Evolutionary conservation across 2,113 vertebrate genomes (phyloP).

Genomic region (Plestiodon gilberti): DNA sequence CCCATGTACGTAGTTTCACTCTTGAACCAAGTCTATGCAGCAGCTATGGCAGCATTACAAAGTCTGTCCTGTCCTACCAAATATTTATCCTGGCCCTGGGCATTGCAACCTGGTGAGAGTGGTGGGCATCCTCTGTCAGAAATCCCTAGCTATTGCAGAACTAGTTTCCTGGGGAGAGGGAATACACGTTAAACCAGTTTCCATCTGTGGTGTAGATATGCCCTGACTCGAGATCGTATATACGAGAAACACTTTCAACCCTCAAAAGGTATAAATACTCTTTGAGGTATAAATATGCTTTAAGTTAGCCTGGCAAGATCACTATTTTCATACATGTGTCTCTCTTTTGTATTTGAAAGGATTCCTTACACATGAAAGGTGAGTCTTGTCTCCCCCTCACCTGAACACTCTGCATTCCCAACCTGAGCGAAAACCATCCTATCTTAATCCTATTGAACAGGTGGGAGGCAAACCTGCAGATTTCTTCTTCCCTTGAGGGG

Average conservation of each 20-base stretch:
- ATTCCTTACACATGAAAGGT: neutral
- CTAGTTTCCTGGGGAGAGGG: neutral
- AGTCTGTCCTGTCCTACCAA: too few species aligned
- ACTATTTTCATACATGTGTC: neutral
- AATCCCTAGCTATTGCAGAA: too few species aligned
- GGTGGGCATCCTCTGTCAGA: too few species aligned
- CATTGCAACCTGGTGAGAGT: too few species aligned
- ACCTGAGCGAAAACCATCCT: neutral
- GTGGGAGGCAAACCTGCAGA: neutral
- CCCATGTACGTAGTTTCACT: too few species aligned
- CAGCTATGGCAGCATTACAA: too few species aligned
- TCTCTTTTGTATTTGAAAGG: neutral
- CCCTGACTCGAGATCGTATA: too few species aligned
- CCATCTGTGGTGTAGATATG: neutral
- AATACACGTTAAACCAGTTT: neutral
- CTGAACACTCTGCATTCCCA: neutral
- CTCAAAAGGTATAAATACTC: neutral
- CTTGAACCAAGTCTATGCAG: too few species aligned
- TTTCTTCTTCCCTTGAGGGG: neutral
- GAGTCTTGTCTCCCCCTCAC: neutral
- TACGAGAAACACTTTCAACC: neutral
- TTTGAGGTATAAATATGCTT: neutral
- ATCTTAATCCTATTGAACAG: neutral
- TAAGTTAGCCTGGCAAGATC: neutral
- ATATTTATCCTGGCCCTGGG: too few species aligned